Evolutionary conservation across 2,888 invertebrate species (phyloP).

Genomic region (Melanargia galathea): DNA sequence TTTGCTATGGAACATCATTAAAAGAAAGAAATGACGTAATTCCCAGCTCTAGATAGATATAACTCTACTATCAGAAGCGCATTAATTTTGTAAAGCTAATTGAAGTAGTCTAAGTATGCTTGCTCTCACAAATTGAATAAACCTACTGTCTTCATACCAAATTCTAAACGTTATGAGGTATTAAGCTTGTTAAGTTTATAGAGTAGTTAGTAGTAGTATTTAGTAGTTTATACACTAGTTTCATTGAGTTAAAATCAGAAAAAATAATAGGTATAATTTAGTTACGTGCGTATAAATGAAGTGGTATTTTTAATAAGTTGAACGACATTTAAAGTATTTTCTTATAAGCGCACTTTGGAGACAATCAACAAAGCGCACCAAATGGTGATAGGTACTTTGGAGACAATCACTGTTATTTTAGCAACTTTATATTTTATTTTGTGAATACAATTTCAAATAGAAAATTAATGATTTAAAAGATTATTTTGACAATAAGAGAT

Average conservation of each 20-base stretch:
- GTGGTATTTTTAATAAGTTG: background rate
- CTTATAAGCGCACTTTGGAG: slow-evolving; percentile 16
- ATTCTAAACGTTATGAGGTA: no score
- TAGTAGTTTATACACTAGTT: no score
- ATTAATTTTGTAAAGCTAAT: background rate
- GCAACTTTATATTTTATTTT: background rate
- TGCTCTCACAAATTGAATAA: background rate
- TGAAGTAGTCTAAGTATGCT: background rate
- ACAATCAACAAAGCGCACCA: no score
- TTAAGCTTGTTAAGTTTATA: no score
- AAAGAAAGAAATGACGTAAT: background rate
- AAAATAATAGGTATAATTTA: background rate
- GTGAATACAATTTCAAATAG: no score
- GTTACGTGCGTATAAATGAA: background rate
- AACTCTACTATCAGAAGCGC: background rate
- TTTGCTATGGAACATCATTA: background rate
- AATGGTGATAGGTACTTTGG: background rate
- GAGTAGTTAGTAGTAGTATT: no score
- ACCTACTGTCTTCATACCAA: background rate
- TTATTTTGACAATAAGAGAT: no score
- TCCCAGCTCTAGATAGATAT: background rate
- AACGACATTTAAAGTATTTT: slow-evolving; percentile 20
- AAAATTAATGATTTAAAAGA: no score
- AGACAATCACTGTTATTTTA: background rate
- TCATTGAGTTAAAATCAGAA: no score